phyloP scores from a whole-genome alignment of 2,797 vertebrate species.

The Falco naumanni region DNA sequence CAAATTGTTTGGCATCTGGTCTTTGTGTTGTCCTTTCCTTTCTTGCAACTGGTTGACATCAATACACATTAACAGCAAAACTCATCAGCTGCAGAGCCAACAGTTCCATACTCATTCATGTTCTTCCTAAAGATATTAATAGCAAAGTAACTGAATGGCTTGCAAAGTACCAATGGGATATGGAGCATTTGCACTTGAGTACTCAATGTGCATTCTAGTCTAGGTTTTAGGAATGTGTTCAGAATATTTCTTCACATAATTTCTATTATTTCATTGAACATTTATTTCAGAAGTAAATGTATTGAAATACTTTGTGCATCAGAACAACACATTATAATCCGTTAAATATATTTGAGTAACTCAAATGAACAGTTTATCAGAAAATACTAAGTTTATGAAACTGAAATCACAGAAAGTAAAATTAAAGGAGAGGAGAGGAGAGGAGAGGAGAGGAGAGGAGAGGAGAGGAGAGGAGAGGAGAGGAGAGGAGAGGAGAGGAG shows the following conservation, averaged over 20 bases:
- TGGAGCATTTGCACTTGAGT: background rate
- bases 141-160: background rate
- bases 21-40: slow-evolving; percentile 9
- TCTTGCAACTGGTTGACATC: background rate
- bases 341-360: background rate
- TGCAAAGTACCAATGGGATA: background rate
- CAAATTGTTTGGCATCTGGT: slow-evolving; percentile 8
- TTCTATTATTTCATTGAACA: background rate
- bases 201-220: background rate
- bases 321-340: background rate
- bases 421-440: background rate
- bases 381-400: background rate
- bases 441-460: too few relatives aligned
- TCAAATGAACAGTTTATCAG: background rate
- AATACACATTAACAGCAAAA: background rate
- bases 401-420: background rate
- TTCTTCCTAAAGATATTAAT: background rate
- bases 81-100: background rate
- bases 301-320: background rate
- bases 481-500: too few relatives aligned
- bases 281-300: background rate
- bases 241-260: background rate
- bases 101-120: background rate
- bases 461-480: background rate
- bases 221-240: background rate